Base-by-base conservation (phyloP, 2,888 invertebrate genomes). In the Zygaena filipendulae region DNA sequence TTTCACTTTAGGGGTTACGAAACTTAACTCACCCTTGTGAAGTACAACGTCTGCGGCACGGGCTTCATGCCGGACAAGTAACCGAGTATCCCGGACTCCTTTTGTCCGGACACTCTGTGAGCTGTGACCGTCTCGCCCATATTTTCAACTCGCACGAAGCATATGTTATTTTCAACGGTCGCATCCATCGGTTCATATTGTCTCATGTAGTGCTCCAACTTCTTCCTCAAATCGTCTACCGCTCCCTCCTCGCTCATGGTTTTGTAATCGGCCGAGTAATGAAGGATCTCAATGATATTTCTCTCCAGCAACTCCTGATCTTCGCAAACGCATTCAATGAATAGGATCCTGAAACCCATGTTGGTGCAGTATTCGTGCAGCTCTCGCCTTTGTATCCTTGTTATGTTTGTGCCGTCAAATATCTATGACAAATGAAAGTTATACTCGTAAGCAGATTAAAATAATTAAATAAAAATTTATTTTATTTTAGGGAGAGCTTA, bases 391-490 rank as follows among this genome's bases (percentile, higher is more conserved):
- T 95, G 88, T 30, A 87, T 86, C 23, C 87, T 80, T 0, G 93
- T 93, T 21, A 95, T 92, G 68, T 96, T 93, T 11, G 95, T 95
- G 16, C 95, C 96, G 67, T 97, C 97, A 50, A 96, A 87, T 38
- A 97, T 92, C 91, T 92, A 57, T 8, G 77, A 79, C 23, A 30
- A 35, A n/a, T n/a, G n/a, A n/a, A n/a, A n/a, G n/a, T n/a, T n/a
- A n/a, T n/a, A n/a, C n/a, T n/a, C n/a, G n/a, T n/a, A n/a, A n/a
- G n/a, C n/a, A n/a, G n/a, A n/a, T n/a, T n/a, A n/a, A n/a, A n/a
- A n/a, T n/a, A n/a, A n/a, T n/a, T n/a, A n/a, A n/a, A n/a, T n/a
- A n/a, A n/a, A n/a, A n/a, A n/a, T n/a, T n/a, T n/a, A n/a, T n/a
- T n/a, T n/a, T n/a, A n/a, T n/a, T n/a, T n/a, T n/a, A n/a, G n/a